Evolutionary conservation across 1,140 invertebrate genomes (phyloP).

Genomic region (silkworm (Bombyx mori)): ASM3026992v2 NC_085110.1:12396501-12397000

Average conservation of each 20-base stretch:
- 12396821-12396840: slow-evolving; percentile 15
- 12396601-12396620: neutral
- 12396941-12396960: no score
- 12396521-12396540: no score
- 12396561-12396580: no score
- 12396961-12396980: no score
- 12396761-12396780: slow-evolving; percentile 10
- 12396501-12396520: no score
- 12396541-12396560: no score
- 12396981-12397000: no score
- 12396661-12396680: slow-evolving; percentile 13
- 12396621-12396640: neutral
- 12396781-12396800: slow-evolving; percentile 12
- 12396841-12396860: slow-evolving; percentile 15
- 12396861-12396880: slow-evolving; percentile 18
- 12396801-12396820: slow-evolving; percentile 9
- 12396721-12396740: slow-evolving; percentile 40
- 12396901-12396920: slow-evolving; percentile 13
- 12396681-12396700: slow-evolving; percentile 29
- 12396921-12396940: no score
- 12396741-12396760: slow-evolving; percentile 20
- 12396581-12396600: neutral
- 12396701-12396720: slow-evolving; percentile 30
- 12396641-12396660: slow-evolving; percentile 4
- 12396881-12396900: slow-evolving; percentile 8